A percentile compares a stretch with the other conserved stretches of the same genome.
These are phyloP conservation scores for Centropyge bicolor DNA, from an alignment of 2,797 vertebrate genomes.

Conservation along the genomic window DNA sequence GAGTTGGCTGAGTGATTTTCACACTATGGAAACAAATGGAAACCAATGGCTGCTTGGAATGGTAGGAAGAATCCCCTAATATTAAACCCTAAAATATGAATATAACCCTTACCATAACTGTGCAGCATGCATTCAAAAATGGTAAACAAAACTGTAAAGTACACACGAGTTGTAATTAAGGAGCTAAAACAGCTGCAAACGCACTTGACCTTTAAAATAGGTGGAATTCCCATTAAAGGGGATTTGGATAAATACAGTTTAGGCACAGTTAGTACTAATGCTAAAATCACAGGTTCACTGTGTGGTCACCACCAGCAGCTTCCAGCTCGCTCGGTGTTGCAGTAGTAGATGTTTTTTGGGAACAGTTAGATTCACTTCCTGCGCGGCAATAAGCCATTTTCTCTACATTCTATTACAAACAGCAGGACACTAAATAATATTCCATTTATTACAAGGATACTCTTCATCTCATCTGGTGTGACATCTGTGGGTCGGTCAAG, in stretches of 20 bases:
- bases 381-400: conserved; percentile 26
- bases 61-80: not conserved
- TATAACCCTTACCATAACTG: not conserved
- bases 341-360: conserved; percentile 4
- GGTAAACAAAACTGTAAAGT: conserved; percentile 5
- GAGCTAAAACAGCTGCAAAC: conserved; percentile 14
- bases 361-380: conserved; percentile 30
- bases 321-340: not conserved
- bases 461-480: conserved; percentile 27
- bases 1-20: not conserved
- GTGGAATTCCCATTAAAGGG: conserved; percentile 49
- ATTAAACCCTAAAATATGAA: not conserved
- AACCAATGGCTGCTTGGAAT: not conserved
- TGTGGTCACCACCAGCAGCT: conserved; percentile 13
- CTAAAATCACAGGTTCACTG: conserved; percentile 40
- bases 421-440: conserved; percentile 52
- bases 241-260: conserved; percentile 36
- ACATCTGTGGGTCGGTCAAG: conserved; percentile 29
- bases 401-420: conserved; percentile 61
- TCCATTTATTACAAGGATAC: conserved; percentile 39
- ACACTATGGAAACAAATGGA: not conserved
- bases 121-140: conserved; percentile 15
- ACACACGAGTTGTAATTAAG: conserved; percentile 2
- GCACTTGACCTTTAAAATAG: conserved; percentile 10
- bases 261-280: conserved; percentile 69